Evolutionary conservation across 2,888 invertebrate genomes (phyloP), one percentile per base, ranked within the genome.

Genomic region (Tenthredo distinguenda): DNA sequence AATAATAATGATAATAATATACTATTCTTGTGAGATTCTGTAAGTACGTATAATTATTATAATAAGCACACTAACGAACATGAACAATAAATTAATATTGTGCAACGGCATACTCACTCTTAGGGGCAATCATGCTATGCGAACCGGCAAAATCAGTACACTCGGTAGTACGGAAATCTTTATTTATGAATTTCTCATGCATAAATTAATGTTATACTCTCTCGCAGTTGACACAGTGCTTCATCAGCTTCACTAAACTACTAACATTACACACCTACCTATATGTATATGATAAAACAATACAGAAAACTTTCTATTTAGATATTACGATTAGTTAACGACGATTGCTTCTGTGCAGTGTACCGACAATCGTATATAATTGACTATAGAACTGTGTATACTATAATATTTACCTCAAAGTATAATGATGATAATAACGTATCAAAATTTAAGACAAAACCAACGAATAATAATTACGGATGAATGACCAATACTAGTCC

Each of bases 301-400:
- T 77, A 77, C 21, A 62, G 6, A 62, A 62, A 12, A 55, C 50
- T 77, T 4, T 26, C 77, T 26, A 55, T 50, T 50, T 55, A 15
- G 26, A 31, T 74, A n/a, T 77, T 55, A 50, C 12, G 18, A 34
- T 77, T 34, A 50, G 50, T 55, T 31, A 55, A 34, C 40, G 50
- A 79, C 21, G 37, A 79, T 85, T 77, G 65, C 76, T 85, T 62
- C n/a, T 68, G 85, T 77, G 85, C 85, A 85, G 85, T 85, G 85
- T 85, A 85, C 85, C 85, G 85, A 85, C 85, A 85, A 85, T 85
- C 85, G 65, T 77, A 47, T 43, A 74, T 74, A 43, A 74, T 74
- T 74, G 9, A 43, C 72, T 43, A 74, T 40, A 74, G 21, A 43
- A 74, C 43, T 37, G 21, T 72, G 72, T n/a, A 12, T 43, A 40